phyloP scores from a whole-genome alignment of 2,797 vertebrate species.

The Halcyon badia region DNA sequence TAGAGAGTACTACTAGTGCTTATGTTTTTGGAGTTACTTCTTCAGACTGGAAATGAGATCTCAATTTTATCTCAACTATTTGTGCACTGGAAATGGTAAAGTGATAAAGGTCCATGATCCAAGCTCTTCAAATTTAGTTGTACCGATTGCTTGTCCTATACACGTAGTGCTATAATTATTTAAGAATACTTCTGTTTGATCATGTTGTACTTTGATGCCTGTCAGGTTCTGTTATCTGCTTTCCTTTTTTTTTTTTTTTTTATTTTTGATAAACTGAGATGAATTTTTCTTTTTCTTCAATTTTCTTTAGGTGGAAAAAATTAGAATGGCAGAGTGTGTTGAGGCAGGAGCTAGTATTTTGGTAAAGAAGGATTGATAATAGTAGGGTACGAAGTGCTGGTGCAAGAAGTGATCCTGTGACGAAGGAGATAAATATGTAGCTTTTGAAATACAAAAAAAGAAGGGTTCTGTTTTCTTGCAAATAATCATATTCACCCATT shows the following conservation, averaged over 20 bases:
- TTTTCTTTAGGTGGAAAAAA: background rate
- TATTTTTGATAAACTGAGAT: background rate
- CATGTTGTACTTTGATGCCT: background rate
- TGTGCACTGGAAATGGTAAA: background rate
- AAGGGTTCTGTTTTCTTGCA: background rate
- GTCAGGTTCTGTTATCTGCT: background rate
- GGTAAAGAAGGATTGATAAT: background rate
- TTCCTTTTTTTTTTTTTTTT: background rate
- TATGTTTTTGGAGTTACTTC: background rate
- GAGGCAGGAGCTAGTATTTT: background rate
- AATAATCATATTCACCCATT: background rate
- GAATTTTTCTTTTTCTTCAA: background rate
- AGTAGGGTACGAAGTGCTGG: background rate
- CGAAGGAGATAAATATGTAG: background rate
- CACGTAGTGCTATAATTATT: background rate
- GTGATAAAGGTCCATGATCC: background rate
- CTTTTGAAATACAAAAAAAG: background rate
- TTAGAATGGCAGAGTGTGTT: background rate
- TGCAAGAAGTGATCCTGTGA: background rate
- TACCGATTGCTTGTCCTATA: background rate
- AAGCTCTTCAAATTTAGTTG: background rate
- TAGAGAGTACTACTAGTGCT: background rate
- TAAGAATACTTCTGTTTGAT: background rate
- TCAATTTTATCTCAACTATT: background rate
- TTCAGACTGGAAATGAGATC: background rate